A percentile compares a stretch with the other conserved stretches of the same genome.
Evolutionary conservation across 2,113 vertebrate genomes (phyloP).

Genomic region (Crocuta crocuta): DNA sequence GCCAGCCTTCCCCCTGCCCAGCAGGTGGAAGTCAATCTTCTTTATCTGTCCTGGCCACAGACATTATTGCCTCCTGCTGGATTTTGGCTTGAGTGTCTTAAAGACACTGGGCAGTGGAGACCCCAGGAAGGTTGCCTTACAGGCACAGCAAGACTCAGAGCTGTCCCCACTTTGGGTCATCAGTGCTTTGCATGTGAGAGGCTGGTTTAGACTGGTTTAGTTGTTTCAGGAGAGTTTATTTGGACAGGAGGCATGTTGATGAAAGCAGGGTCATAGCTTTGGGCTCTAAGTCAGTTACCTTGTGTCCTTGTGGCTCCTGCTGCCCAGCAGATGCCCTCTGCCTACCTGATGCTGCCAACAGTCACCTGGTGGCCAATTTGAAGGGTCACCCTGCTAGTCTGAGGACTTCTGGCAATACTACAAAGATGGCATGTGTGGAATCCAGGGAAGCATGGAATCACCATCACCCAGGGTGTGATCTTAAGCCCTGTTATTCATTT

Average conservation of each 20-base stretch:
- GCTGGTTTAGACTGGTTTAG: too few species aligned
- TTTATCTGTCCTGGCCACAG: neutral
- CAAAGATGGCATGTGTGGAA: neutral
- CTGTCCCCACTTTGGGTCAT: neutral
- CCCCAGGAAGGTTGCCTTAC: accelerated
- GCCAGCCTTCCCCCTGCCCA: neutral
- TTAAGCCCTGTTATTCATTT: neutral
- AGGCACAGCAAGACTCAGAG: neutral
- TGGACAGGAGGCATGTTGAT: neutral
- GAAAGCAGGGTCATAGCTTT: neutral
- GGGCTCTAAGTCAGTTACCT: neutral
- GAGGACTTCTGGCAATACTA: neutral
- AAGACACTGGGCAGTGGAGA: neutral
- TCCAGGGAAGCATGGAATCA: neutral
- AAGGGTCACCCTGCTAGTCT: neutral
- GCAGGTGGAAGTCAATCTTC: neutral
- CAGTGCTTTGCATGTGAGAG: neutral
- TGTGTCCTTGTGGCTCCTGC: neutral
- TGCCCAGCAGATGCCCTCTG: neutral
- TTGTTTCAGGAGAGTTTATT: neutral
- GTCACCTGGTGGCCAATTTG: accelerated
- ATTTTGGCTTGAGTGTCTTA: neutral
- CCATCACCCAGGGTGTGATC: neutral
- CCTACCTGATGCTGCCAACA: accelerated
- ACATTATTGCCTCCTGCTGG: neutral